Evolutionary conservation across 2,888 invertebrate genomes (phyloP), one percentile per base, ranked within the genome.

Genomic region (Heterodera filipjevi): DNA sequence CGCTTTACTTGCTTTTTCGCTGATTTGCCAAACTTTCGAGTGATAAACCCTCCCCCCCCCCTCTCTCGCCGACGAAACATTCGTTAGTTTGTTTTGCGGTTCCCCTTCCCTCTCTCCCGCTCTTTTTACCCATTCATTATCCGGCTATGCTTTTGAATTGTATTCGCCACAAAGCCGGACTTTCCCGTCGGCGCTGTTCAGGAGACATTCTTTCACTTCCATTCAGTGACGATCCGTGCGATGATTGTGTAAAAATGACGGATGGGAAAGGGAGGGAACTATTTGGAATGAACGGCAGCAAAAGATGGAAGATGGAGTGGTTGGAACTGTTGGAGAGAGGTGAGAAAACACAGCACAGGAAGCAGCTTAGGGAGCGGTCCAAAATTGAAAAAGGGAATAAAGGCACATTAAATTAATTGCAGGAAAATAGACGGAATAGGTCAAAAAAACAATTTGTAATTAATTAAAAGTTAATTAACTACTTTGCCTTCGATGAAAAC

Each of bases 121-220:
- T 33, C n/a, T 39, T 27, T 16, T 35, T 3, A 71, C 14, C 74
- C 12, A 27, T 75, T 75, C 32, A 22, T 14, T 33, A 14, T 14
- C 16, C 30, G 30, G 59, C 75, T 30, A 75, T 75, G 75, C 30
- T 75, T 16, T 27, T 75, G 46, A 75, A 32, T 59, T 75, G 75
- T 59, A 75, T 75, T 64, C 66, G 75, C 32, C 64, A 75, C 59
- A 59, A 73, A 44, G 46, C 49, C 73, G 39, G 73, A 35, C 35
- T 35, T 64, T 73, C 35, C 49, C 35, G 35, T 35, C 22, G 66
- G 27, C 68, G 75, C 68, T 46, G 44, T 46, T 44, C 68, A 27
- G 68, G 46, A 19, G 75, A 75, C 66, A 33, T 75, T 44, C 68
- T 75, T 53, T 75, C 75, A 46, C 44, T 75, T 32, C 75, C 75